Conservation (phyloP, 2,113 vertebrate genomes). For the Alethe diademata region DNA sequence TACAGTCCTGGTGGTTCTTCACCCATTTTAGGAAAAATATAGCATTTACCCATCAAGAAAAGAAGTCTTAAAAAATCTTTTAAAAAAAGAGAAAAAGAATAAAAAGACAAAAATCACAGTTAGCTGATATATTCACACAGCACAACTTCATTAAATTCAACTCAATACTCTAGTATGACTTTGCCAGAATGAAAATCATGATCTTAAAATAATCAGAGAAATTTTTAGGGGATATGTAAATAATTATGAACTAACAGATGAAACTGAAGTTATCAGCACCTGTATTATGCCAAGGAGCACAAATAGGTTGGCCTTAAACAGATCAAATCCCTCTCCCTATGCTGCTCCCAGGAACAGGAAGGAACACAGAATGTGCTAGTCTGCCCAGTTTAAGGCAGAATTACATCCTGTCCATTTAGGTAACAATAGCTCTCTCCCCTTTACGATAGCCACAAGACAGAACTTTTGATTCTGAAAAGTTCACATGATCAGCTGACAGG, state of each 20-base stretch:
- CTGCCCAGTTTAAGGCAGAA: not conserved
- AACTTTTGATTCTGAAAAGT: not conserved
- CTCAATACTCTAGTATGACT: not conserved
- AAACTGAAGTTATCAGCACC: not conserved
- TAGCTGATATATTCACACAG: not conserved
- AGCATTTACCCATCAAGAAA: not conserved
- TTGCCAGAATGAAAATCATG: not conserved
- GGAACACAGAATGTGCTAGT: not conserved
- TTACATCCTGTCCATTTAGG: not conserved
- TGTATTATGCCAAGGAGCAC: not conserved
- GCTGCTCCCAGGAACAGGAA: not conserved
- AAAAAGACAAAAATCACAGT: not conserved
- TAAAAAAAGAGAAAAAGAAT: fast-evolving
- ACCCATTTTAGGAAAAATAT: not conserved
- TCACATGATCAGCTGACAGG: not conserved
- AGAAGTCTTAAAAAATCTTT: not conserved
- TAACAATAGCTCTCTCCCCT: not conserved
- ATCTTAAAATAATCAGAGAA: not conserved
- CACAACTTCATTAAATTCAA: not conserved
- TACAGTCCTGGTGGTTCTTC: not conserved
- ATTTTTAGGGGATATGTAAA: not conserved
- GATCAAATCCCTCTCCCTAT: not conserved
- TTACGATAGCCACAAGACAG: not conserved
- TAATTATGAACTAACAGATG: not conserved
- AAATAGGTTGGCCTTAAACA: not conserved